A percentile compares a stretch with the other conserved stretches of the same genome.
These are phyloP conservation scores for Andrena flavipes DNA, from an alignment of 2,888 invertebrate species.

Conservation along the genomic window DNA sequence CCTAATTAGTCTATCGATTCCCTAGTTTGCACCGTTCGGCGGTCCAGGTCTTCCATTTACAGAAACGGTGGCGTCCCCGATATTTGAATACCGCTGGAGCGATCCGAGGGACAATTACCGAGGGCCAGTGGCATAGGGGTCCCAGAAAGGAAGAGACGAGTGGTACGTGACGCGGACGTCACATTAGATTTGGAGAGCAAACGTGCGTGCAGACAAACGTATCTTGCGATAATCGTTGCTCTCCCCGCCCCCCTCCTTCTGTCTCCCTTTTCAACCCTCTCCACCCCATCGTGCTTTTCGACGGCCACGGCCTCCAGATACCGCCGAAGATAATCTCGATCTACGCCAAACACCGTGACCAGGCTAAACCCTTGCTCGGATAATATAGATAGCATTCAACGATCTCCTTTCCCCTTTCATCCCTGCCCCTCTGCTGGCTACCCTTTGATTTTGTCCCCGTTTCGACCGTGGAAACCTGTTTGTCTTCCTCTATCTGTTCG, in stretches of 20 bases:
- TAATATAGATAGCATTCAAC: slow-evolving; percentile 84
- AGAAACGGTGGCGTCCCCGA: slow-evolving; percentile 5
- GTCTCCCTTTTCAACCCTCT: slow-evolving; percentile 57
- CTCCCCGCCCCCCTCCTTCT: slow-evolving; percentile 42
- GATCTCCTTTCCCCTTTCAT: slow-evolving; percentile 50
- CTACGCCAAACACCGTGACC: slow-evolving; percentile 82
- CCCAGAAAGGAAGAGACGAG: slow-evolving; percentile 32
- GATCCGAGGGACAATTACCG: slow-evolving; percentile 16
- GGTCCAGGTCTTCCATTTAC: not conserved
- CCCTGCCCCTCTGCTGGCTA: not conserved
- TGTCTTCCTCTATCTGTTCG: slow-evolving; percentile 36
- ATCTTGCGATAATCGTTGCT: slow-evolving; percentile 66
- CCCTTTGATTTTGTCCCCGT: slow-evolving; percentile 40
- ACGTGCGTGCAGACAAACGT: slow-evolving; percentile 72
- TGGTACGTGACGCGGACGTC: slow-evolving; percentile 83
- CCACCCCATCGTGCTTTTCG: slow-evolving; percentile 75
- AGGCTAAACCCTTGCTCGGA: slow-evolving; percentile 78
- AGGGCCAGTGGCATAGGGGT: slow-evolving; percentile 59
- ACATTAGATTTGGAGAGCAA: slow-evolving; percentile 82
- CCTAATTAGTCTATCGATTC: not conserved
- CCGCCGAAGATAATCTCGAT: slow-evolving; percentile 82
- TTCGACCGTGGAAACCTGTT: slow-evolving; percentile 42
- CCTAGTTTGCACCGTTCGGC: not conserved
- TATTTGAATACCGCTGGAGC: slow-evolving; percentile 19
- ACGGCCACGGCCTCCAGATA: slow-evolving; percentile 71